These are phyloP conservation scores for Hylyphantes graminicola DNA, from an alignment of 1,140 invertebrate genomes.

Conservation along the genomic window DNA sequence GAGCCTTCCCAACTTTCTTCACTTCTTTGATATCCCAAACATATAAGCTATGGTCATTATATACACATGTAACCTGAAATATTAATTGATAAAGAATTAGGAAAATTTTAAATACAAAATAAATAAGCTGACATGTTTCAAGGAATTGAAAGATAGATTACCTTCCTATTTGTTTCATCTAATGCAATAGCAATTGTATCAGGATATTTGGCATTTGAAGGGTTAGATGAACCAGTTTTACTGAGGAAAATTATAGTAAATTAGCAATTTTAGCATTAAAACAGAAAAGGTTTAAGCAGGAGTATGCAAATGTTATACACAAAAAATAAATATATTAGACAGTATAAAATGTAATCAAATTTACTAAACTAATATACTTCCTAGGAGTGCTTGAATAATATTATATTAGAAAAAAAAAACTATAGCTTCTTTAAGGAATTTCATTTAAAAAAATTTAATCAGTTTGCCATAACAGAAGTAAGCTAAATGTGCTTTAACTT, in stretches of 20 bases:
- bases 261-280: background rate
- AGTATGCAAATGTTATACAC: too few relatives aligned
- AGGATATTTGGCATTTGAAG: constrained; percentile 84
- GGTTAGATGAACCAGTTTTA: constrained; percentile 82
- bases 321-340: too few relatives aligned
- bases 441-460: too few relatives aligned
- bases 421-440: too few relatives aligned
- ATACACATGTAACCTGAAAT: constrained; percentile 82
- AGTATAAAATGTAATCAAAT: too few relatives aligned
- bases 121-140: background rate
- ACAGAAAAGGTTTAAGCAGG: too few relatives aligned
- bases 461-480: too few relatives aligned
- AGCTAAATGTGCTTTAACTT: too few relatives aligned
- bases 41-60: constrained; percentile 96
- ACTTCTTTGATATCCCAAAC: constrained; percentile 95
- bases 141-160: constrained; percentile 21
- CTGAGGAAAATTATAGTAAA: constrained; percentile 8
- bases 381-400: too few relatives aligned
- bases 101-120: background rate
- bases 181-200: constrained; percentile 88
- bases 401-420: too few relatives aligned
- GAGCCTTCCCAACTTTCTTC: constrained; percentile 89
- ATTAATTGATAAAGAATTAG: background rate
- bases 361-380: too few relatives aligned
- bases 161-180: constrained; percentile 84